phyloP scores from a whole-genome alignment of 37 sponge, comb jelly and placozoan genomes.

The Aphrocallistes beatrix region DNA sequence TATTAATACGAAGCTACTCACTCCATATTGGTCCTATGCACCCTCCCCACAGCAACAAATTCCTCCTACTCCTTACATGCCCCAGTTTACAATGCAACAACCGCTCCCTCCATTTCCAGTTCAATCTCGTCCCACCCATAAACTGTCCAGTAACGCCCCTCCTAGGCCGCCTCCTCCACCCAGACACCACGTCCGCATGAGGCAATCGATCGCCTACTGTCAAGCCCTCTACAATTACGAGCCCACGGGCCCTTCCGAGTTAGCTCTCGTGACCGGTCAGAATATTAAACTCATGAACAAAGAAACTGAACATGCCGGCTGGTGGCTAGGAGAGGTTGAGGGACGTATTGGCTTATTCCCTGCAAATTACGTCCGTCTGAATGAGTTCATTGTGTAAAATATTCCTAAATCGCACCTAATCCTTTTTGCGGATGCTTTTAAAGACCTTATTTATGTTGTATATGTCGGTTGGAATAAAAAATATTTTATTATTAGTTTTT shows the following conservation, averaged over 20 bases:
- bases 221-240: not conserved
- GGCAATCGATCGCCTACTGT: not conserved
- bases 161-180: not conserved
- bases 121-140: not conserved
- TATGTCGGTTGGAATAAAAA: not conserved
- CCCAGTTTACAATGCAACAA: not conserved
- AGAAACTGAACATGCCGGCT: not conserved
- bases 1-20: slow-evolving; percentile 56
- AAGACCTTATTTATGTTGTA: slow-evolving; percentile 5
- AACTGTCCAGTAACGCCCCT: not conserved
- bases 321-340: not conserved
- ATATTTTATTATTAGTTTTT: slow-evolving; percentile 12
- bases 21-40: slow-evolving; percentile 32
- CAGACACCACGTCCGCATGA: not conserved
- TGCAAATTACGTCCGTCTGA: slow-evolving; percentile 1
- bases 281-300: not conserved
- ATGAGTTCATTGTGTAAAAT: slow-evolving; percentile 7
- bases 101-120: no score
- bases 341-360: not conserved
- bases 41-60: not conserved
- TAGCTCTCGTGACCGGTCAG: not conserved
- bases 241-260: not conserved
- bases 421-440: not conserved
- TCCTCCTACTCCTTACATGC: not conserved
- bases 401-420: not conserved